A percentile compares a stretch with the other conserved stretches of the same genome.
phyloP scores from a whole-genome alignment of 2,797 vertebrate species.

The Myripristis murdjan region DNA sequence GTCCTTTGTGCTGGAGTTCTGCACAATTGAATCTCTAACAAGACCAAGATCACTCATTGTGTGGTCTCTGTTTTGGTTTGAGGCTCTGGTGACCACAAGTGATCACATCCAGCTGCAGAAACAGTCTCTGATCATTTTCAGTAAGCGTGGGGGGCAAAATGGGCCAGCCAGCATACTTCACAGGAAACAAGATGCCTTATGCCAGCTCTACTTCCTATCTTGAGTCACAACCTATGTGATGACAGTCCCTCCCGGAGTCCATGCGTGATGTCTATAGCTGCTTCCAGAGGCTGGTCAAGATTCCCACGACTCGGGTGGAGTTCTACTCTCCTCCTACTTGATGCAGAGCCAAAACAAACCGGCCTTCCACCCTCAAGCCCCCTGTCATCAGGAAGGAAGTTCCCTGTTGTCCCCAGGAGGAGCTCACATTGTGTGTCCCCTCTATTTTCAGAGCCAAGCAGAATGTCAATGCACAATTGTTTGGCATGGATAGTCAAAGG shows the following conservation, averaged over 20 bases:
- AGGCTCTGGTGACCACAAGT: not conserved
- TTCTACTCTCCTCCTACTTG: constrained; percentile 25
- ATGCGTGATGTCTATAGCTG: not conserved
- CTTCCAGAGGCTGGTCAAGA: constrained; percentile 32
- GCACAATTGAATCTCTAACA: not conserved
- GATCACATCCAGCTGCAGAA: constrained; percentile 7
- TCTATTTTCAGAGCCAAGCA: constrained; percentile 55
- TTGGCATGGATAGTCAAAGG: constrained; percentile 11
- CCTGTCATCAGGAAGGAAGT: constrained; percentile 75
- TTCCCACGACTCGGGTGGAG: constrained; percentile 71
- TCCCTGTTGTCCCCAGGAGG: constrained; percentile 69
- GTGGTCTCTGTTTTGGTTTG: not conserved
- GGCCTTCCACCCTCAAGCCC: constrained; percentile 40
- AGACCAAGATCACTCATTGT: not conserved
- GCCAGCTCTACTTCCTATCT: constrained; percentile 2
- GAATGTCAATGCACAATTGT: constrained; percentile 42
- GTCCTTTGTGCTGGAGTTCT: constrained; percentile 20
- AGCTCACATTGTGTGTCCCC: constrained; percentile 57
- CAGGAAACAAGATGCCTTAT: not conserved
- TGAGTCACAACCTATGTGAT: constrained; percentile 14
- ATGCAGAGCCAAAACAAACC: constrained; percentile 70
- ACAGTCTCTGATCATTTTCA: constrained; percentile 15
- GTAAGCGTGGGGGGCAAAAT: not conserved
- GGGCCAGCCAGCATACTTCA: not conserved
- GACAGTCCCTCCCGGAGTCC: not conserved